These are phyloP conservation scores for Noctua comes DNA, from an alignment of 2,888 invertebrate genomes.

Conservation along the genomic window DNA sequence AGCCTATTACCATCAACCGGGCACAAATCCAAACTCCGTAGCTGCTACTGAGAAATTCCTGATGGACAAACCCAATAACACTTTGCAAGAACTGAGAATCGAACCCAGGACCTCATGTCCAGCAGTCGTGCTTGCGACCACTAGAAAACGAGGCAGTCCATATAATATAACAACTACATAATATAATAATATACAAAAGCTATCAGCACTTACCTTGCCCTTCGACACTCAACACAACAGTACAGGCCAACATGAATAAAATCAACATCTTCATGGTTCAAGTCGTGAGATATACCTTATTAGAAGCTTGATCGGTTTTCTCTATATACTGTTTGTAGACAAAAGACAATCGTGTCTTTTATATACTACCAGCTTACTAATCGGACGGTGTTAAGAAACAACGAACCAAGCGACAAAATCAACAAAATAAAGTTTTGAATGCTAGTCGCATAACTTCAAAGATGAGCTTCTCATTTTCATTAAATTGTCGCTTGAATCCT, in stretches of 20 bases:
- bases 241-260: not conserved
- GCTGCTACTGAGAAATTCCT: not conserved
- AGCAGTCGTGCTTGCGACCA: not conserved
- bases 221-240: not conserved
- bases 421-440: not conserved
- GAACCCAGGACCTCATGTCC: too few relatives aligned
- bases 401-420: not conserved
- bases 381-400: not conserved
- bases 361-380: not conserved
- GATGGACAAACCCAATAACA: not conserved
- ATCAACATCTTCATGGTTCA: not conserved
- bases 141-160: not conserved
- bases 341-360: not conserved
- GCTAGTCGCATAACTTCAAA: too few relatives aligned
- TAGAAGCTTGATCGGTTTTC: not conserved
- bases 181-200: not conserved
- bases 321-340: too few relatives aligned
- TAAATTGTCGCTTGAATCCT: too few relatives aligned
- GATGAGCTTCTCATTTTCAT: too few relatives aligned
- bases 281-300: not conserved
- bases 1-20: not conserved
- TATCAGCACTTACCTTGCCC: not conserved
- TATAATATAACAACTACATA: too few relatives aligned
- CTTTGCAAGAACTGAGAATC: not conserved
- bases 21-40: not conserved